Percentiles rank a stretch among this genome's conserved stretches.
phyloP scores from a whole-genome alignment of 1,140 invertebrate genomes.

The Drosophila rhopaloa region DNA sequence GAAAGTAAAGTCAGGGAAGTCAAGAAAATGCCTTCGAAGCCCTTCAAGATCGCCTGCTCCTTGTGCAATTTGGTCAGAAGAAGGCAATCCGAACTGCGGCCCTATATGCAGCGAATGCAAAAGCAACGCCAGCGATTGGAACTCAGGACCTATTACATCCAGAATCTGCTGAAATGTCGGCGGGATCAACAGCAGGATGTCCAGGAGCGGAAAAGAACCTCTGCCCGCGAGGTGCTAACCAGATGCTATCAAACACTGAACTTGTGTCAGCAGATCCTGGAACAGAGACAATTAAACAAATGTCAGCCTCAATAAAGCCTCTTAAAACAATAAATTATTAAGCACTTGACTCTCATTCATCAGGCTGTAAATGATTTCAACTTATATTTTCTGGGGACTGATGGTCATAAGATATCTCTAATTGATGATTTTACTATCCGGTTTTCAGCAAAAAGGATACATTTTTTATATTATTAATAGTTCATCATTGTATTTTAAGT shows the following conservation, averaged over 20 bases:
- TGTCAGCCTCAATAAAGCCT: neutral
- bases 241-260: conserved; percentile 13
- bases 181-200: neutral
- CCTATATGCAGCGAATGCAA: conserved; percentile 48
- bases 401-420: too few relatives aligned
- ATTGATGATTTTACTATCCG: too few relatives aligned
- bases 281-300: neutral
- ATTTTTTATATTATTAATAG: too few relatives aligned
- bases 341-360: too few relatives aligned
- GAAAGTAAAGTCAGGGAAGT: neutral
- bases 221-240: neutral
- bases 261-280: conserved; percentile 13
- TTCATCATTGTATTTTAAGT: too few relatives aligned
- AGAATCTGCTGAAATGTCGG: conserved; percentile 7
- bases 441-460: too few relatives aligned
- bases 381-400: too few relatives aligned
- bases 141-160: conserved; percentile 32
- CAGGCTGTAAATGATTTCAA: too few relatives aligned
- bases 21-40: neutral
- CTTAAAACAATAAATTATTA: too few relatives aligned
- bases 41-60: neutral
- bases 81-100: neutral
- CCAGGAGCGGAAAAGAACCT: neutral
- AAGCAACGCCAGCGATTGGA: conserved; percentile 28
- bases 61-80: conserved; percentile 22